These are phyloP conservation scores for Drosophila chauvacae DNA, from an alignment of 1,140 invertebrate species.

Conservation along the genomic window DNA sequence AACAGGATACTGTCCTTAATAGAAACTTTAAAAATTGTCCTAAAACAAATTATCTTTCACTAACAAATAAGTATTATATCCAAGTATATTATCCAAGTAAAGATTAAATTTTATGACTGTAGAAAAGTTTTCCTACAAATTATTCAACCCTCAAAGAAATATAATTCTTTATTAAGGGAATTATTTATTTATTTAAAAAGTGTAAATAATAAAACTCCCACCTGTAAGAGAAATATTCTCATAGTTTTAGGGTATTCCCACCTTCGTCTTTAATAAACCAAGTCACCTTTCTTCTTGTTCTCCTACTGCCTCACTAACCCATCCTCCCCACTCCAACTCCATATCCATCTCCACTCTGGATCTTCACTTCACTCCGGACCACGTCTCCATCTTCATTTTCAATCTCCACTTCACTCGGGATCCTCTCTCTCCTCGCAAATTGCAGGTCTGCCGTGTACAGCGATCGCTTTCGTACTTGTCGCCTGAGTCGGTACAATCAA, in stretches of 20 bases:
- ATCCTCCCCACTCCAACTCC: constrained; percentile 17
- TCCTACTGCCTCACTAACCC: constrained; percentile 41
- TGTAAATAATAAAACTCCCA: not conserved
- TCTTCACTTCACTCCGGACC: not conserved
- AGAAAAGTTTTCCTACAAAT: not conserved
- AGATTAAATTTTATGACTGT: no score
- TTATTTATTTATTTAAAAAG: not conserved
- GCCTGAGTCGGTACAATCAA: constrained; percentile 93
- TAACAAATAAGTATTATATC: no score
- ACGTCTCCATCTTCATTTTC: not conserved
- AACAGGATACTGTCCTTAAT: no score
- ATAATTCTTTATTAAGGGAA: no score
- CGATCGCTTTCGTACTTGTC: constrained; percentile 92
- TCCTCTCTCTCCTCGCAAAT: constrained; percentile 47
- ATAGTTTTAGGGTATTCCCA: constrained; percentile 3
- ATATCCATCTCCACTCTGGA: not conserved
- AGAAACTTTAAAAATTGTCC: no score
- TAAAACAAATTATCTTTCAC: no score
- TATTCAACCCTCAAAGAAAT: not conserved
- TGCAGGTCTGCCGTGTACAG: constrained; percentile 92
- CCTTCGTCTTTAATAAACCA: not conserved
- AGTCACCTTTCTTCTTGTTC: not conserved
- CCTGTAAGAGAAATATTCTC: not conserved
- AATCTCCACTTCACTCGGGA: not conserved
- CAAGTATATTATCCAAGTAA: no score